A percentile compares a stretch with the other conserved stretches of the same genome.
These are phyloP conservation scores for Teinopalpus imperialis DNA, from an alignment of 2,888 invertebrate species.

Conservation along the genomic window DNA sequence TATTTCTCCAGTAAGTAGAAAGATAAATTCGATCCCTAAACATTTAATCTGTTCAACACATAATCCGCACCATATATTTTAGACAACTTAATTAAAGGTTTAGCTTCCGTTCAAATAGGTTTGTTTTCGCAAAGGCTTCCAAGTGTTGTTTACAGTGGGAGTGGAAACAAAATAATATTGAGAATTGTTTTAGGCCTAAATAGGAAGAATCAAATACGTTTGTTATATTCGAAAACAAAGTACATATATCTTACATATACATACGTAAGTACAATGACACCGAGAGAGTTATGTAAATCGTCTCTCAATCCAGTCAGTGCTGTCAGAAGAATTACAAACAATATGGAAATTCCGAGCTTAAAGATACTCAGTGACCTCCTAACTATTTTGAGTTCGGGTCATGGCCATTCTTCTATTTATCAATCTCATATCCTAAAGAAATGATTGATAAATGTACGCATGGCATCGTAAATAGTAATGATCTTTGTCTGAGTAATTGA, in stretches of 20 bases:
- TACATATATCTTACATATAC: too few species aligned
- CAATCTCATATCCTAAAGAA: background rate
- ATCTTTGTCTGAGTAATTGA: background rate
- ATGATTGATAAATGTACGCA: background rate
- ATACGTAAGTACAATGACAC: conserved; percentile 3
- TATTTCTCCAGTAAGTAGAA: too few species aligned
- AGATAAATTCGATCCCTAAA: conserved; percentile 1
- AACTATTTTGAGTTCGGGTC: conserved; percentile 17
- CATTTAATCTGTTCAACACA: conserved; percentile 1
- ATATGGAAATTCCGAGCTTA: conserved; percentile 15
- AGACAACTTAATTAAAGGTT: conserved; percentile 13
- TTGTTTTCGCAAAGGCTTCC: conserved; percentile 12
- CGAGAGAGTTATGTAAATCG: conserved; percentile 9
- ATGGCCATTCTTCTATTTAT: conserved; percentile 6
- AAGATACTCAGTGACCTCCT: background rate
- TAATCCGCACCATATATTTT: conserved; percentile 7
- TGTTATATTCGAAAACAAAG: too few species aligned
- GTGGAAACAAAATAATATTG: background rate
- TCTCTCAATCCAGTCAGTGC: conserved; percentile 6
- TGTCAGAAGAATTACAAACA: conserved; percentile 19
- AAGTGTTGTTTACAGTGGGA: conserved; percentile 8
- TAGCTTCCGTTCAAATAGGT: conserved; percentile 10
- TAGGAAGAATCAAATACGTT: too few species aligned
- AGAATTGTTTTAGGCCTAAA: background rate
- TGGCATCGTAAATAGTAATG: background rate